Base-by-base conservation (phyloP, 2,113 vertebrate genomes). In the Takifugu flavidus region DNA sequence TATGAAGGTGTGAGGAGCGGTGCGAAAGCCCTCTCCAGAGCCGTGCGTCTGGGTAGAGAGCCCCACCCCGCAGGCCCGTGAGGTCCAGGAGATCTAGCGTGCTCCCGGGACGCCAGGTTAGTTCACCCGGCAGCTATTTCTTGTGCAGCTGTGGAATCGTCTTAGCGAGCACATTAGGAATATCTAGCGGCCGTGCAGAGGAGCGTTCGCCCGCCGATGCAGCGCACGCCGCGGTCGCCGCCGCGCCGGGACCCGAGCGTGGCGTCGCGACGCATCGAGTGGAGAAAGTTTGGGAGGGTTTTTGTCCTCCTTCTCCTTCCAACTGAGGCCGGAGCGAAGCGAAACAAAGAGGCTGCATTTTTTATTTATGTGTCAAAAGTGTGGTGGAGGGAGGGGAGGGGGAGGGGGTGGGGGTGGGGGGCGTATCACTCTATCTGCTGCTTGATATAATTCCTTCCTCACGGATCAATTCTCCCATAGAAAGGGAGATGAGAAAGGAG, bases 111-210 rank as follows among this genome's bases (percentile, higher is more conserved):
- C 7, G 27, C 44, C 13, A 86, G 82, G 85, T 89, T 87, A 87
- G 84, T 88, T 89, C 89, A 89, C 83, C 82, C 60, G 67, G 66
- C 56, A 83, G 87, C 85, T 91, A 91, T 91, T 90, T 91, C 74
- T 87, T 83, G 85, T 72, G 51, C 65, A 59, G 75, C 75, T 78
- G 78, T 81, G 67, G 77, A 85, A 90, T 88, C 80, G 82, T 78
- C 82, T 86, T 79, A 50, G 66, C 67, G 69, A 64, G 79, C 77
- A 67, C 70, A 67, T 70, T 75, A 65, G 82, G 88, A 90, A 91
- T 91, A 86, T 91, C 90, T 89, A 89, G 78, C 86, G 78, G 73
- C 87, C 86, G 88, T 91, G 88, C 70, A 89, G 89, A 92, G 75
- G 84, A 87, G 91, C 74, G 20, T 20, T 20, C 20, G 20, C 20